Evolutionary conservation across 2,113 vertebrate genomes (phyloP), one percentile per base, ranked within the genome.

Genomic region (Otis tarda): DNA sequence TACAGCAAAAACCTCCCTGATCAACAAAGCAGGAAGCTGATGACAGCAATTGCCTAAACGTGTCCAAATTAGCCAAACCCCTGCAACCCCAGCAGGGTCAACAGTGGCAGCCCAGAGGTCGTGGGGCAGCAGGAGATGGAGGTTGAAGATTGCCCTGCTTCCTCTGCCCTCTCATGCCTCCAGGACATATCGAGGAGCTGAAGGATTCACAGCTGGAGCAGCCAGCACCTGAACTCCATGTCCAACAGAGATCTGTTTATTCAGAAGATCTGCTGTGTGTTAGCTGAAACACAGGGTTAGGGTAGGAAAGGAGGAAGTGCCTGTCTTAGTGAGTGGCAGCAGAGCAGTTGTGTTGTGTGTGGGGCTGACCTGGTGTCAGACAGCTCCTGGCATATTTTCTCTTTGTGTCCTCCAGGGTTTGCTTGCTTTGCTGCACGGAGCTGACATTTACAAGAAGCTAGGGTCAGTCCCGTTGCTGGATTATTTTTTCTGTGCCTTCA

Each of bases 101-200:
- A 82, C 93, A 80, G 91, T 97, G 95, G 95, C 89, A 90, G 91
- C 88, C 61, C 69, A 77, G 93, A 94, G 97, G 95, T 96, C 96
- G 67, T 63, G 83, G 96, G 95, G 95, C 96, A 96, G 95, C 93
- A 93, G 94, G 91, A 97, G 94, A 90, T 95, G 90, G 97, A 95
- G 93, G 78, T 7, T 91, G 84, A 55, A 86, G 93, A 88, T 87
- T 87, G 90, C 93, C 91, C 76, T 76, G 85, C 87, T 96, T 97
- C 96, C 96, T 97, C 90, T 97, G 97, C 96, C 95, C 94, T 95
- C 86, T 70, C 33, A 50, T 97, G 94, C 97, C 97, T 96, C 78
- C 93, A 92, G 97, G 97, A 91, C 93, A 97, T 92, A 85, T 57
- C 14, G 22, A 47, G 68, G 93, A 91, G 80, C 77, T 28, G 43